Conservation (phyloP, 1,140 invertebrate species). For the Apis laboriosa region DNA sequence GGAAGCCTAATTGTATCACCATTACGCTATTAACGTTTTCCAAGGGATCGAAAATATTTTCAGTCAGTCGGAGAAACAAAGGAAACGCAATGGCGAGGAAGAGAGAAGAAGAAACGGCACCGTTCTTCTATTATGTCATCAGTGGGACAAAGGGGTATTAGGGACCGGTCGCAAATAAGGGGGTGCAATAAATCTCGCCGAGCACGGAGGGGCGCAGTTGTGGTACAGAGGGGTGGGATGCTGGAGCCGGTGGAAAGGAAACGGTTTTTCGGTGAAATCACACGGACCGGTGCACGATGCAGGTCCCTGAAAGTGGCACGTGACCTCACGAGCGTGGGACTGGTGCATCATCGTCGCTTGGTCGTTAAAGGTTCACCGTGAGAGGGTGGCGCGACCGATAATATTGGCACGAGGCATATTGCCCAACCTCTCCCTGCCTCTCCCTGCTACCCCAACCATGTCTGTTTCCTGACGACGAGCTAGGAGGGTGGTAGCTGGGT, state of each 20-base stretch:
- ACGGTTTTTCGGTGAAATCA: slow-evolving; percentile 72
- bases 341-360: slow-evolving; percentile 62
- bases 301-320: slow-evolving; percentile 73
- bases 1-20: background rate
- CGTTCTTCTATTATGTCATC: slow-evolving; percentile 42
- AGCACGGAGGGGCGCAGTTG: slow-evolving; percentile 23
- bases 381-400: slow-evolving; percentile 57
- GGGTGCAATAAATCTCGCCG: slow-evolving; percentile 57
- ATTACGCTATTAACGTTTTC: background rate
- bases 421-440: slow-evolving; percentile 39
- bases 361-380: slow-evolving; percentile 63
- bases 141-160: slow-evolving; percentile 25
- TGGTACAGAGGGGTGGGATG: slow-evolving; percentile 22
- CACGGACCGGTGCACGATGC: slow-evolving; percentile 72
- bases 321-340: slow-evolving; percentile 74
- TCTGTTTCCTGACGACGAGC: slow-evolving; percentile 58
- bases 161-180: slow-evolving; percentile 39
- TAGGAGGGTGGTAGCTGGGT: slow-evolving; percentile 51
- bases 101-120: background rate
- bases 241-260: slow-evolving; percentile 40
- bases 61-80: background rate
- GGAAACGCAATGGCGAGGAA: slow-evolving; percentile 18
- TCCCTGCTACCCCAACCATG: slow-evolving; percentile 30
- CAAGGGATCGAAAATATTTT: background rate
- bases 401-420: slow-evolving; percentile 78